phyloP scores from a whole-genome alignment of 2,888 invertebrate species.

The Athripsodes cinereus region DNA sequence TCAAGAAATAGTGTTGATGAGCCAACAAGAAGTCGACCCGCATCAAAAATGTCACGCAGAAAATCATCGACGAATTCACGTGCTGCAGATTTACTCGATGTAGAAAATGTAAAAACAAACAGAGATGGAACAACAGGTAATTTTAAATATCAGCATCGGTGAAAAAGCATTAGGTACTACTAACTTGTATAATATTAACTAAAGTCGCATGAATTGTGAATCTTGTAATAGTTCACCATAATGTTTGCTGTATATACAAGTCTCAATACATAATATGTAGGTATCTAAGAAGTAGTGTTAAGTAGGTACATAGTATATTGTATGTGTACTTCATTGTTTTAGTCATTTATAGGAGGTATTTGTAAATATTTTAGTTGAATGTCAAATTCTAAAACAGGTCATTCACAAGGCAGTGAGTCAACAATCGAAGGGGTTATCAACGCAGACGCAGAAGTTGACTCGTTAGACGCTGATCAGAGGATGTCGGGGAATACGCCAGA shows the following conservation, averaged over 20 bases:
- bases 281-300: too few relatives aligned
- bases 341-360: slow-evolving; percentile 15
- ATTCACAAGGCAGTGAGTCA: slow-evolving; percentile 23
- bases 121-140: not conserved
- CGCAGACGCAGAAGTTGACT: slow-evolving; percentile 46
- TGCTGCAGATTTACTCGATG: not conserved
- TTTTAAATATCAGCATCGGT: not conserved
- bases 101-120: not conserved
- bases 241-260: too few relatives aligned
- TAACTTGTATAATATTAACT: too few relatives aligned
- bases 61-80: not conserved
- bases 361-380: slow-evolving; percentile 6
- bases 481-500: slow-evolving; percentile 33
- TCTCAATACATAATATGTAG: too few relatives aligned
- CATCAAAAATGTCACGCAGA: not conserved
- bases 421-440: slow-evolving; percentile 45
- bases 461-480: slow-evolving; percentile 46
- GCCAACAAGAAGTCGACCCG: not conserved
- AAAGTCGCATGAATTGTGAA: too few relatives aligned
- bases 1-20: not conserved
- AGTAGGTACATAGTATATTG: too few relatives aligned
- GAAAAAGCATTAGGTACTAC: too few relatives aligned
- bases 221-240: too few relatives aligned
- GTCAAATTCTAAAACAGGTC: slow-evolving; percentile 17
- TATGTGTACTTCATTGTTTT: not conserved